Base-by-base conservation (phyloP, 2,113 vertebrate species). In the Alexandromys fortis region DNA sequence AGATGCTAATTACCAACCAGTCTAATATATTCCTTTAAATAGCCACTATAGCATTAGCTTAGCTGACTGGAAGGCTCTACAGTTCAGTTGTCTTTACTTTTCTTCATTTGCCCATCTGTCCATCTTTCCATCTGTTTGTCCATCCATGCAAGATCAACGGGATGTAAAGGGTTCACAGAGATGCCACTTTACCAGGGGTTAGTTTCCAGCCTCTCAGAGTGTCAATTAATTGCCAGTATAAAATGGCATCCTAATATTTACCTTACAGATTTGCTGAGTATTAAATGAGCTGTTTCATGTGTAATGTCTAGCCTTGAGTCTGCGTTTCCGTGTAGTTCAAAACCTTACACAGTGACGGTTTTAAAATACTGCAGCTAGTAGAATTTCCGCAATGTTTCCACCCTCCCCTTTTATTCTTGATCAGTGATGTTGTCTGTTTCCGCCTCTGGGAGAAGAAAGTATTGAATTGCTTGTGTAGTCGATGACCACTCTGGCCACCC, bases 11-110 rank as follows among this genome's bases (percentile, higher is more conserved):
- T 88, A 73, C 70, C 7, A 55, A 45, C 55, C 83, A 89, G 7
- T 81, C 86, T 77, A 35, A 88, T 79, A n/a, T 33, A 92, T 73
- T 82, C 52, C 77, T 96, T 93, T 88, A 85, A 93, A 81, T 35
- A 94, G 79, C 38, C 49, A 21, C 79, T 42, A 1, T 76, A 70
- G 78, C 85, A 58, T 63, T 81, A 52, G 92, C 26, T 95, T 77
- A 75, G 55, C 30, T 49, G 83, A 58, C 81, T 75, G 82, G 61
- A 68, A 72, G 70, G 38, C 85, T 86, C 1, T 2, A 2, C 26
- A 21, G 26, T 45, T 90, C 49, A 76, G 65, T 45, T 85, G 90
- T 11, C 3, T 89, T 94, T 94, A 68, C 45, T 86, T 94, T 58
- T 94, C 78, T 96, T 88, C 61, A n/a, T 86, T 47, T 83, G 12